Base-by-base conservation (phyloP, 2,113 vertebrate genomes). In the Rhinichthys klamathensis region DNA sequence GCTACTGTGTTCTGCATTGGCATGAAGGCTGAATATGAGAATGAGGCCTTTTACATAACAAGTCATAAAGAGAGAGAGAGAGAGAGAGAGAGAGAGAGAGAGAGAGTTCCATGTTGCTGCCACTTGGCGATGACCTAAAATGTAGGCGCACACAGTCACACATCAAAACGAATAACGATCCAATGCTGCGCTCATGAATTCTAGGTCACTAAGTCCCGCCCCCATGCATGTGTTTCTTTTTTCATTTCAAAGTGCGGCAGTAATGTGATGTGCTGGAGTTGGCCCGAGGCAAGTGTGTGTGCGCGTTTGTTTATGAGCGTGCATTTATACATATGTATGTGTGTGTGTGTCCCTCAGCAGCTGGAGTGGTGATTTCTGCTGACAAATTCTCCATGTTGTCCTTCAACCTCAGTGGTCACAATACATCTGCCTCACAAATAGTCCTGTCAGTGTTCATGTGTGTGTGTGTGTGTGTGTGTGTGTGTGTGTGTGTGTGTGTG, bases 121-220 rank as follows among this genome's bases (percentile, higher is more conserved):
- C 85, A 88, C 81, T 86, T 88, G 85, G 85, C 78, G 84, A 80
- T 88, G 88, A 87, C 85, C 88, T 89, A 86, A 79, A 89, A 89
- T 86, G 63, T 69, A 89, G 82, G 51, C 75, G 41, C 78, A 85
- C 87, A 86, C 76, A 89, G 27, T 60, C 85, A 89, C 88, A 89
- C 85, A 87, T 89, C 88, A 89, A 84, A 87, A 87, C 85, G 78
- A 89, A 89, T 87, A 86, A 89, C 72, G 85, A 89, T 89, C 88
- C 85, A 89, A 77, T 76, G 32, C 78, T 67, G 80, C 73, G 60
- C 85, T 87, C 61, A 63, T 89, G 88, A 58, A 84, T 89, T 89
- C 82, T 87, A 89, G 88, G 88, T 89, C 88, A 89, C 63, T 44
- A 67, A 67, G 84, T 56, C 82, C 80, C 87, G 51, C 87, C 87